Base-by-base conservation (phyloP, 30 jellyfish, hydroid and myxozoan species). In the Rhopilema esculentum region DNA sequence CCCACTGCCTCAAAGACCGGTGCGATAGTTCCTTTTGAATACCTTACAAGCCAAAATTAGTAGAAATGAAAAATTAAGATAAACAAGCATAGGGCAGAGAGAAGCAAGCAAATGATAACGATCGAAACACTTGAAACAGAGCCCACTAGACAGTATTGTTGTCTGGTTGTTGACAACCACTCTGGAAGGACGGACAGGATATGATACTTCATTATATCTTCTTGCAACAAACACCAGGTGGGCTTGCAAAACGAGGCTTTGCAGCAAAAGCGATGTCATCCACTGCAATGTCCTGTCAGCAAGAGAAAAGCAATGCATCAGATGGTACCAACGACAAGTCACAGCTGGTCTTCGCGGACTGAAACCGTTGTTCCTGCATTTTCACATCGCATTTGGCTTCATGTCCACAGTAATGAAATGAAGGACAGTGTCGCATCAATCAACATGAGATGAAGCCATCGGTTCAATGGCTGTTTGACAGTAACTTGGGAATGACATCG, bases 121-220 rank as follows among this genome's bases (percentile, higher is more conserved):
- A n/a, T 23, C 28, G 1, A 16, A 19, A 69, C 62, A 2, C 19
- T 4, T 69, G 57, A 28, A 69, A 69, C 80, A 26, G 25, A 28
- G 49, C 80, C 80, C 80, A 69, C 49, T 69, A 69, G 80, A 69
- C 80, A 69, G 80, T 12, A 40, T 40, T 40, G 6, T 6, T 40
- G 12, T 40, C 6, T 2, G 12, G 6, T 12, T 40, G 57, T 2
- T 12, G 57, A 2, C 57, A 40, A 6, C 57, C 6, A 2, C 57
- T 6, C 6, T 40, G 57, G 57, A 6, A 40, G 57, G 12, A 40
- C 9, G 12, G 9, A 40, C 57, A 12, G 57, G 57, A 40, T 2
- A 6, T 40, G 57, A 2, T 12, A 12, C 12, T 2, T 40, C 6
- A 12, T 6, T 12, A 40, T 12, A 12, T 40, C 12, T 40, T 40